Conservation (phyloP, 2,113 vertebrate species). For the Prunella himalayana region DNA sequence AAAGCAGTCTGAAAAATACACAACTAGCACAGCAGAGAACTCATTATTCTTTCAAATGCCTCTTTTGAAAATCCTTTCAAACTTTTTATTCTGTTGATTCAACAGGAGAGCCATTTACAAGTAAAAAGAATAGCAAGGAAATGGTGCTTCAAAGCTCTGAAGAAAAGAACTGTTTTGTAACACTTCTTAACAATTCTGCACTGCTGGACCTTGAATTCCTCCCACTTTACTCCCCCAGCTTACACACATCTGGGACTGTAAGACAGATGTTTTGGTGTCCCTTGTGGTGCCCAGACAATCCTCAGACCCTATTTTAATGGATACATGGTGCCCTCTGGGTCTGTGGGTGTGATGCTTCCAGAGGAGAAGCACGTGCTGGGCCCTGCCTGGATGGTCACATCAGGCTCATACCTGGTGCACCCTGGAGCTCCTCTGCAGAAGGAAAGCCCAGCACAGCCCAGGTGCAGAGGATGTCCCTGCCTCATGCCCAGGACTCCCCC, state of each 20-base stretch:
- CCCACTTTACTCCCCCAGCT: neutral
- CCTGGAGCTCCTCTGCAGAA: neutral
- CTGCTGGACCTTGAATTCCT: neutral
- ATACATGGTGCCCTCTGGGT: neutral
- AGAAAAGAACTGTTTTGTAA: neutral
- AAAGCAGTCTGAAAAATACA: neutral
- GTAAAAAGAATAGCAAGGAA: neutral
- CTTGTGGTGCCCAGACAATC: neutral
- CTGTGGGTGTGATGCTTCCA: accelerated
- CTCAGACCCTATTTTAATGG: neutral
- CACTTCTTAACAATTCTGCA: neutral
- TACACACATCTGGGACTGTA: neutral
- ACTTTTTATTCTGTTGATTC: constrained; percentile 17
- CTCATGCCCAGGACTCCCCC: accelerated
- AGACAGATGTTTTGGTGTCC: neutral
- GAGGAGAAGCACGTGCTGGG: accelerated
- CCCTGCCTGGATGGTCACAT: neutral
- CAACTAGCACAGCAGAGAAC: neutral
- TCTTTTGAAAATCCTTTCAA: constrained; percentile 7
- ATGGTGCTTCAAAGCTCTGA: neutral
- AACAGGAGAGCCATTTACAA: neutral
- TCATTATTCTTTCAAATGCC: neutral
- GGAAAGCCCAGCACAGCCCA: neutral
- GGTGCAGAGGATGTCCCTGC: neutral
- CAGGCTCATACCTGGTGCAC: neutral